Percentiles rank a stretch among this genome's conserved stretches.
Conservation (phyloP, 37 sponge, comb jelly and placozoan species). For the Tethya wilhelma region DNA sequence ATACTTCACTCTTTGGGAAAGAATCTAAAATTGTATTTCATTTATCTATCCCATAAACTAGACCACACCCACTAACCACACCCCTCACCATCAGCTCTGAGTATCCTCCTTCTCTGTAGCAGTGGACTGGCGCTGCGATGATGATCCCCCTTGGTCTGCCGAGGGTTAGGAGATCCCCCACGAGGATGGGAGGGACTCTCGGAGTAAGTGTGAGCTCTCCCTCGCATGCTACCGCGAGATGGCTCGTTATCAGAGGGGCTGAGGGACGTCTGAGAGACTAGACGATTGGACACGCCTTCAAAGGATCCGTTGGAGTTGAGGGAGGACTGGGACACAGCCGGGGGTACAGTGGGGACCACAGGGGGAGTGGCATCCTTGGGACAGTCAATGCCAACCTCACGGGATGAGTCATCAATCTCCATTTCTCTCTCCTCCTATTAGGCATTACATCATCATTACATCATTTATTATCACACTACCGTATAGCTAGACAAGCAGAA, state of each 20-base stretch:
- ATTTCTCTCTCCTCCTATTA: slow-evolving; percentile 2
- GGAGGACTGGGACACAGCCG: slow-evolving; percentile 9
- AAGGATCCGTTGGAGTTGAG: background rate
- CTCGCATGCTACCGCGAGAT: slow-evolving; percentile 5
- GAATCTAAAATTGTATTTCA: too few species aligned
- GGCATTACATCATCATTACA: too few species aligned
- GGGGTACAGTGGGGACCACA: too few species aligned
- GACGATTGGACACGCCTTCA: background rate
- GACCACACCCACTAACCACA: background rate
- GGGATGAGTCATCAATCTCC: background rate
- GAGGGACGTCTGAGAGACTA: background rate
- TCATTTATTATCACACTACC: too few species aligned
- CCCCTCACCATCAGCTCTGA: background rate
- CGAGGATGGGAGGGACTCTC: background rate
- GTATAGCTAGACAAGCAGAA: too few species aligned
- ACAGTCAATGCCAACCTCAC: slow-evolving; percentile 68
- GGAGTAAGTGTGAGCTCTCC: background rate
- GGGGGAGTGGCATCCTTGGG: background rate
- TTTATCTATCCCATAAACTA: too few species aligned
- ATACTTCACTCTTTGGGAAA: too few species aligned
- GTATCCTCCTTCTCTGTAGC: background rate
- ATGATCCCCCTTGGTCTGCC: background rate
- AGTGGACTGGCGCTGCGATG: background rate
- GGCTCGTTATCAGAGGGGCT: slow-evolving; percentile 10
- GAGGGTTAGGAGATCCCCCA: too few species aligned